These are phyloP conservation scores for Dysidea cf. avara DNA, from an alignment of 37 sponge, comb jelly and placozoan species.

Conservation along the genomic window DNA sequence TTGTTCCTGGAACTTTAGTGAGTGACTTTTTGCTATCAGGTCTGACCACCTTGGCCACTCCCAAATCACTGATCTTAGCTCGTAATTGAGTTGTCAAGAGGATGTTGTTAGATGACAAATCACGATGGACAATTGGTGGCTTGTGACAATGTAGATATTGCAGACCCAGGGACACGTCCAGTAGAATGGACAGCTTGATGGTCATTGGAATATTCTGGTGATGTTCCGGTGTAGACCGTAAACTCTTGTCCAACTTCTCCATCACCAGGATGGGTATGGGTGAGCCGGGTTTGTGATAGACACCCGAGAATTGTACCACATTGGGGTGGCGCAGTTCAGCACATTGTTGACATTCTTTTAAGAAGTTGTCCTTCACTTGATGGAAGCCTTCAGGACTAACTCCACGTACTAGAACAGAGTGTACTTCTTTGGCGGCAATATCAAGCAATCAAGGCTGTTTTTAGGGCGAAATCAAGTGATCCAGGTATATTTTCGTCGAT, in stretches of 20 bases:
- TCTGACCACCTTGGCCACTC: no score
- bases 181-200: constrained; percentile 9
- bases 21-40: no score
- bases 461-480: no score
- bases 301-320: constrained; percentile 4
- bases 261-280: constrained; percentile 11
- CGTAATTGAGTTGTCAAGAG: constrained; percentile 10
- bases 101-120: constrained; percentile 18
- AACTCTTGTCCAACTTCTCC: constrained; percentile 9
- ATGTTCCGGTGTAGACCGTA: background rate
- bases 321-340: no score
- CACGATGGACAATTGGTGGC: constrained; percentile 20
- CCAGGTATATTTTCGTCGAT: no score
- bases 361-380: no score
- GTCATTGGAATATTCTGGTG: constrained; percentile 2
- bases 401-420: no score
- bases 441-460: no score
- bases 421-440: no score
- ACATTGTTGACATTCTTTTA: no score
- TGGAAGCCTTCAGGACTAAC: no score
- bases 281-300: background rate
- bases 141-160: constrained; percentile 8
- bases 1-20: no score
- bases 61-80: constrained; percentile 31
- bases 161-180: constrained; percentile 23